These are phyloP conservation scores for Chrysochloris asiatica DNA, from an alignment of 2,113 vertebrate genomes.

Conservation along the genomic window DNA sequence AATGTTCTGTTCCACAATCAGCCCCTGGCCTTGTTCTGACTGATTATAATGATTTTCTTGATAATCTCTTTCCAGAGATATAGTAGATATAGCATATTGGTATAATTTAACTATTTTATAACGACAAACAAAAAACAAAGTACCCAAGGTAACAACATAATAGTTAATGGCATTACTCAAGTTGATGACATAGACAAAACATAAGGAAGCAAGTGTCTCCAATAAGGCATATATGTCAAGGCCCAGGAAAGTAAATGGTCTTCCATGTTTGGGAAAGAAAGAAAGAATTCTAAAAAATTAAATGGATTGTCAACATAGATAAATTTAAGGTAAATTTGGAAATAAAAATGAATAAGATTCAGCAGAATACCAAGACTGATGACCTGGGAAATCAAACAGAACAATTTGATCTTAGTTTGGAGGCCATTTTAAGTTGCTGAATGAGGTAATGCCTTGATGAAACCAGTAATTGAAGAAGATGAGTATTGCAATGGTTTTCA, in stretches of 20 bases:
- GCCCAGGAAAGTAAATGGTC: not conserved
- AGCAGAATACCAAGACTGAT: not conserved
- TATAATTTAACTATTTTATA: not conserved
- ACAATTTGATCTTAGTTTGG: constrained; percentile 7
- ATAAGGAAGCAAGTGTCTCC: not conserved
- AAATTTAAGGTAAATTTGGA: not conserved
- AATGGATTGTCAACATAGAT: not conserved
- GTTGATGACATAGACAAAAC: not conserved
- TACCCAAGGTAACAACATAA: not conserved
- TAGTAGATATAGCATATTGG: too few relatives aligned
- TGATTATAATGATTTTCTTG: too few relatives aligned
- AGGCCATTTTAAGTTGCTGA: not conserved
- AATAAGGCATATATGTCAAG: not conserved
- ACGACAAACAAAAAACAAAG: not conserved
- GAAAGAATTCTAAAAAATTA: not conserved
- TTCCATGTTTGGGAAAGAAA: not conserved
- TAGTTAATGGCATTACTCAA: not conserved
- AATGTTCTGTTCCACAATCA: too few relatives aligned
- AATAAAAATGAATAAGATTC: not conserved
- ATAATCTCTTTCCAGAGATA: too few relatives aligned
- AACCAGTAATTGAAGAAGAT: not conserved
- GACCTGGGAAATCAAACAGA: not conserved
- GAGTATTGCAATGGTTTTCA: not conserved
- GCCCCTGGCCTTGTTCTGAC: too few relatives aligned
- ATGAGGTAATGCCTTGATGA: not conserved